A percentile compares a stretch with the other conserved stretches of the same genome.
These are phyloP conservation scores for Mesochorus sp. DNA, from an alignment of 2,888 invertebrate species.

Conservation along the genomic window DNA sequence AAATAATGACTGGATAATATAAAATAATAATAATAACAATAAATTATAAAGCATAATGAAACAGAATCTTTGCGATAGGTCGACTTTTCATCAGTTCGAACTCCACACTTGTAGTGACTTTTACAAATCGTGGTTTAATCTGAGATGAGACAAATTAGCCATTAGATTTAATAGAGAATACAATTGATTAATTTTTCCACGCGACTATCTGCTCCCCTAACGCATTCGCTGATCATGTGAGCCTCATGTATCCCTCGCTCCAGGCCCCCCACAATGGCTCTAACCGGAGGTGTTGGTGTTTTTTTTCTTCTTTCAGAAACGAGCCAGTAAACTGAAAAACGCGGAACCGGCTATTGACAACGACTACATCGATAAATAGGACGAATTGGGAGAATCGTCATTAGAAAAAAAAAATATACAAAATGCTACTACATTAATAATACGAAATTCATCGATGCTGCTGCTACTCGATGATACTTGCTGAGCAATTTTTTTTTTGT, in stretches of 20 bases:
- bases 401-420: slow-evolving; percentile 42
- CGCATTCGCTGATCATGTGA: slow-evolving; percentile 40
- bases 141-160: too few relatives aligned
- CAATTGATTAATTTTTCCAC: background rate
- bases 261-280: slow-evolving; percentile 13
- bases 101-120: too few relatives aligned
- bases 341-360: slow-evolving; percentile 71
- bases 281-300: slow-evolving; percentile 75
- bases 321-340: slow-evolving; percentile 80
- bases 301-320: slow-evolving; percentile 83
- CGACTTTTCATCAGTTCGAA: background rate
- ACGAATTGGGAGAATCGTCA: slow-evolving; percentile 49
- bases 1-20: slow-evolving; percentile 8
- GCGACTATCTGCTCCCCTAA: slow-evolving; percentile 32
- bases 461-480: slow-evolving; percentile 14
- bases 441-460: slow-evolving; percentile 21
- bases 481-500: too few relatives aligned
- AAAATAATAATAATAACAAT: background rate
- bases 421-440: slow-evolving; percentile 1
- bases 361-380: slow-evolving; percentile 76
- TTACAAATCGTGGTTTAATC: too few relatives aligned
- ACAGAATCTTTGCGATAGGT: background rate
- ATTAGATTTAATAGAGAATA: background rate
- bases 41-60: background rate
- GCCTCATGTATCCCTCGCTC: slow-evolving; percentile 23